These are phyloP conservation scores for Drosophila crucigera DNA, from an alignment of 2,888 invertebrate genomes.

Conservation along the genomic window DNA sequence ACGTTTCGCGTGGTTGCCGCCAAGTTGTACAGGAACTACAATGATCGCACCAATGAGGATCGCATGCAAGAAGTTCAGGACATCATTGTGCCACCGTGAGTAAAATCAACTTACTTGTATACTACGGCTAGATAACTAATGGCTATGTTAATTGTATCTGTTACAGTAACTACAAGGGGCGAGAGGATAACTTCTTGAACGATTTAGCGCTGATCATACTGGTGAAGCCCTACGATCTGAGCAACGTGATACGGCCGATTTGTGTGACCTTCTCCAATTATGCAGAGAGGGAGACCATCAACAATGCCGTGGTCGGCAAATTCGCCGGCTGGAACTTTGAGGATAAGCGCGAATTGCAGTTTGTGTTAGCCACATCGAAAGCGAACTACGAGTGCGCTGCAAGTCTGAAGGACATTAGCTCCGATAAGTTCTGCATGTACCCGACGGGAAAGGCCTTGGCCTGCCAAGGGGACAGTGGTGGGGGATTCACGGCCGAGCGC, in stretches of 20 bases:
- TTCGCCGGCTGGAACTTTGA: conserved; percentile 71
- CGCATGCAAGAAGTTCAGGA: conserved; percentile 23
- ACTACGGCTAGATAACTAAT: not conserved
- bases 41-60: conserved; percentile 38
- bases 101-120: not conserved
- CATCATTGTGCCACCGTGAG: conserved; percentile 55
- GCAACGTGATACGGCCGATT: conserved; percentile 63
- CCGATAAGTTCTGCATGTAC: conserved; percentile 69
- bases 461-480: conserved; percentile 71
- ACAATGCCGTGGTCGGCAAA: conserved; percentile 47
- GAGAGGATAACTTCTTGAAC: conserved; percentile 39
- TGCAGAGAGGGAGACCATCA: conserved; percentile 61
- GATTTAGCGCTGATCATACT: conserved; percentile 63
- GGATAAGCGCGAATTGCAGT: conserved; percentile 58
- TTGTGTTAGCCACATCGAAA: conserved; percentile 63
- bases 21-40: conserved; percentile 59
- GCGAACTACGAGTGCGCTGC: conserved; percentile 40
- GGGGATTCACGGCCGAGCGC: conserved; percentile 60
- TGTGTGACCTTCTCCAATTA: conserved; percentile 48
- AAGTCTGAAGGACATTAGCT: conserved; percentile 48
- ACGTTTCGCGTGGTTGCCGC: conserved; percentile 61
- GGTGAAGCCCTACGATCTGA: conserved; percentile 50
- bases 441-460: conserved; percentile 64
- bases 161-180: conserved; percentile 49
- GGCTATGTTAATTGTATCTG: not conserved